phyloP scores from a whole-genome alignment of 2,888 invertebrate species.

The Argyra leucocephala region DNA sequence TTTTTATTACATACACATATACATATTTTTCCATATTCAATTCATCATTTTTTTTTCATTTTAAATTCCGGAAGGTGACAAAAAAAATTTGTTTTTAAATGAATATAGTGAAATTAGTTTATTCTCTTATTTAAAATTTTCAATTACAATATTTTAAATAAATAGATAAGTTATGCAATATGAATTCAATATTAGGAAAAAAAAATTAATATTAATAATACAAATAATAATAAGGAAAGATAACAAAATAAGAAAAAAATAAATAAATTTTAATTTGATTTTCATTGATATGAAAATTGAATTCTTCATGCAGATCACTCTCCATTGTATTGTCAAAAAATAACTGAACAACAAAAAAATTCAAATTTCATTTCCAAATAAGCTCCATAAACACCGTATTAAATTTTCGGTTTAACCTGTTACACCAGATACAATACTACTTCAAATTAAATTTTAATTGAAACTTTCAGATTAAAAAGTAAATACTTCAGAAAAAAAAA shows the following conservation, averaged over 20 bases:
- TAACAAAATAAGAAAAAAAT: too few species aligned
- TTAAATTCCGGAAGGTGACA: too few species aligned
- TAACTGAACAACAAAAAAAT: background rate
- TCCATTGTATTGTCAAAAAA: background rate
- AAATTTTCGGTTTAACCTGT: background rate
- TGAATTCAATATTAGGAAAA: too few species aligned
- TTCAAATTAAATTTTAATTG: background rate
- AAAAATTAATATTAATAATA: background rate
- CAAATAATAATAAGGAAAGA: background rate
- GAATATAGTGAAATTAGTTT: too few species aligned
- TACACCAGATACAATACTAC: background rate
- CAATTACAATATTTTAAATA: too few species aligned
- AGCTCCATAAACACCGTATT: background rate
- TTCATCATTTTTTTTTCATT: too few species aligned
- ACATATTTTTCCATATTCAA: too few species aligned
- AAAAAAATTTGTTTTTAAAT: too few species aligned
- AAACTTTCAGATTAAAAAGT: background rate
- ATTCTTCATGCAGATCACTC: conserved; percentile 3
- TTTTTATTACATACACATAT: too few species aligned
- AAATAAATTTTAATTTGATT: background rate
- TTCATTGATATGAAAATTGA: background rate
- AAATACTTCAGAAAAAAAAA: background rate
- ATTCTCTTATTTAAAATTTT: too few species aligned
- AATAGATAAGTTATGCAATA: too few species aligned
- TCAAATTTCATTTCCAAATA: background rate